A percentile compares a stretch with the other conserved stretches of the same genome.
Evolutionary conservation across 2,113 vertebrate genomes (phyloP).

Genomic region (Marmota flaviventris): DNA sequence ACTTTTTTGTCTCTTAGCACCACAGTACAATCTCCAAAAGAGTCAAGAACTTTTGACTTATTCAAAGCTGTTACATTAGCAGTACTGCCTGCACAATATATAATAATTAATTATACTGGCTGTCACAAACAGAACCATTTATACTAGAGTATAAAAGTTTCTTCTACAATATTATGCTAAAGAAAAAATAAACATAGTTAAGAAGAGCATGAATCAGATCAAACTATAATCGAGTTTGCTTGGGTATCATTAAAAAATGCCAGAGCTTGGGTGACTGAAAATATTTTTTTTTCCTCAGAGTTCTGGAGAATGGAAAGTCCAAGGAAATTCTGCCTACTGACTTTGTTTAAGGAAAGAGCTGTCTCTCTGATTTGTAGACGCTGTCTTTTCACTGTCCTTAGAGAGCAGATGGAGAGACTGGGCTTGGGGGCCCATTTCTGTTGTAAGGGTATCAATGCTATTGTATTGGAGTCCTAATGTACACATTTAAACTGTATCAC

Average conservation of each 20-base stretch:
- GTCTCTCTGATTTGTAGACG: background rate
- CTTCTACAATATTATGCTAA: background rate
- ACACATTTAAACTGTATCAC: background rate
- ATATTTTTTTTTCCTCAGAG: background rate
- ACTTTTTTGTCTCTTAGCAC: background rate
- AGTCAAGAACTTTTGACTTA: background rate
- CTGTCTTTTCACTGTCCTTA: background rate
- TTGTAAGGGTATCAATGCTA: background rate
- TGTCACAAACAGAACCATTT: background rate
- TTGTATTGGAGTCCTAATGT: background rate
- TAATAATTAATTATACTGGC: background rate
- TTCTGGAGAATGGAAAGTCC: background rate
- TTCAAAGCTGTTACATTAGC: background rate
- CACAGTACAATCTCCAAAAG: background rate
- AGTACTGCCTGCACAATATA: background rate
- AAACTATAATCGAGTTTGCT: background rate
- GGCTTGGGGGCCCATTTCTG: background rate
- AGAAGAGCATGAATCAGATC: background rate
- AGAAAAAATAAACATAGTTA: background rate
- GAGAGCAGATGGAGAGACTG: background rate
- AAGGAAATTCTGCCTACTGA: too few relatives aligned
- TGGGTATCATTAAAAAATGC: background rate
- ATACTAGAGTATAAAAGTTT: background rate
- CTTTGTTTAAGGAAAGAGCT: background rate
- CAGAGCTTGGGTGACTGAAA: too few relatives aligned